Evolutionary conservation across 1,140 invertebrate genomes (phyloP).

Genomic region (Lucilia cuprina): DNA sequence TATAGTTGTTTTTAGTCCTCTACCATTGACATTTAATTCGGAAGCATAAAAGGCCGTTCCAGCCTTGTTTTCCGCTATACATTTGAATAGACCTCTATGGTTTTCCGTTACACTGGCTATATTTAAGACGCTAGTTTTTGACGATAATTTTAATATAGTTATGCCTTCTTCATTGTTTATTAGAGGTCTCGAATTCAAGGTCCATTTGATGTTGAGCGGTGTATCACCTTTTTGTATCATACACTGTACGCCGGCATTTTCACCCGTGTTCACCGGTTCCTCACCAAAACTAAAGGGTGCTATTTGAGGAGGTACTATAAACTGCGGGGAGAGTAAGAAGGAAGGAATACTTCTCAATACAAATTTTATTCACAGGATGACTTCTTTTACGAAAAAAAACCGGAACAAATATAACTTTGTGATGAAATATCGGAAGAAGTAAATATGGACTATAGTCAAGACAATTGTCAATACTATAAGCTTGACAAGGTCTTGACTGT

Average conservation of each 20-base stretch:
- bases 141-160: slow-evolving; percentile 67
- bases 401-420: too few species aligned
- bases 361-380: too few species aligned
- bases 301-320: slow-evolving; percentile 62
- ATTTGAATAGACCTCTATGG: slow-evolving; percentile 71
- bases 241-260: slow-evolving; percentile 76
- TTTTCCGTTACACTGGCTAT: slow-evolving; percentile 66
- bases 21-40: slow-evolving; percentile 69
- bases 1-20: neutral
- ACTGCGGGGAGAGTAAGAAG: neutral
- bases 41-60: slow-evolving; percentile 66
- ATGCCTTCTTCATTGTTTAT: slow-evolving; percentile 64
- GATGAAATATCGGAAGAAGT: too few species aligned
- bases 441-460: too few species aligned
- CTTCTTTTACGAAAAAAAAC: too few species aligned
- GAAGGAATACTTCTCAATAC: too few species aligned
- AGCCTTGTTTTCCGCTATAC: slow-evolving; percentile 69
- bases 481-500: too few species aligned
- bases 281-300: slow-evolving; percentile 75
- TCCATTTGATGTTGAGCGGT: slow-evolving; percentile 74
- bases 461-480: too few species aligned
- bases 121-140: slow-evolving; percentile 73
- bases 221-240: slow-evolving; percentile 77
- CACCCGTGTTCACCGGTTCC: slow-evolving; percentile 75
- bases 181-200: slow-evolving; percentile 60